Base-by-base conservation (phyloP, 2,113 vertebrate genomes). In the Phaethornis superciliosus region DNA sequence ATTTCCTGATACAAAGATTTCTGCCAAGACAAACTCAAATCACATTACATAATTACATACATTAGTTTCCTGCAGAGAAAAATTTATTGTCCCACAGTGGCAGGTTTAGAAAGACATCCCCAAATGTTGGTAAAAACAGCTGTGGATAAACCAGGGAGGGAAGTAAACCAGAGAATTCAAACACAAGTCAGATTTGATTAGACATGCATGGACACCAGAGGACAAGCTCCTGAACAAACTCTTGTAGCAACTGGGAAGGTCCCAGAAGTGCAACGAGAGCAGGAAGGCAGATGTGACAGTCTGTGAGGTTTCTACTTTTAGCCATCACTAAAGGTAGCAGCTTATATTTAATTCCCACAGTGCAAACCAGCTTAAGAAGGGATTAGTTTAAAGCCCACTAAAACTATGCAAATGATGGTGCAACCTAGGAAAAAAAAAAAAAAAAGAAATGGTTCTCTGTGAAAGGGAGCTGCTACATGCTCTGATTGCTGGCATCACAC, bases 351-450 rank as follows among this genome's bases (percentile, higher is more conserved):
- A 95, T 78, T 91, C 77, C 68, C 56, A 64, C 46, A 60, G 52
- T 30, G 35, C 88, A 86, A 93, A 67, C 12, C 60, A 91, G 76
- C 68, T 90, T 94, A 93, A 77, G 82, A 49, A 83, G 76, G 80
- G 72, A 91, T 96, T 91, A 91, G 23, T 28, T 81, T 40, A 88
- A 93, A 93, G 77, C 62, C 81, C 35, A 56, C 82, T 77, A 89
- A 88, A 93, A 24, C 71, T 67, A 82, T 3, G 4, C 44, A 83
- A 93, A 79, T 58, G 78, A 83, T 65, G 81, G 84, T 69, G 75
- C 71, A 91, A 47, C 40, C 47, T 33, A 60, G 56, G 7, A 46
- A 13, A 15, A 49, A 49, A 5, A n/a, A 42, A 40, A n/a, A 56
- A 49, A 30, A 20, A 4, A 7, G 60, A 51, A 79, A 26, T 8